phyloP scores from a whole-genome alignment of 1,140 invertebrate species.

The Rhynchophorus ferrugineus region DNA sequence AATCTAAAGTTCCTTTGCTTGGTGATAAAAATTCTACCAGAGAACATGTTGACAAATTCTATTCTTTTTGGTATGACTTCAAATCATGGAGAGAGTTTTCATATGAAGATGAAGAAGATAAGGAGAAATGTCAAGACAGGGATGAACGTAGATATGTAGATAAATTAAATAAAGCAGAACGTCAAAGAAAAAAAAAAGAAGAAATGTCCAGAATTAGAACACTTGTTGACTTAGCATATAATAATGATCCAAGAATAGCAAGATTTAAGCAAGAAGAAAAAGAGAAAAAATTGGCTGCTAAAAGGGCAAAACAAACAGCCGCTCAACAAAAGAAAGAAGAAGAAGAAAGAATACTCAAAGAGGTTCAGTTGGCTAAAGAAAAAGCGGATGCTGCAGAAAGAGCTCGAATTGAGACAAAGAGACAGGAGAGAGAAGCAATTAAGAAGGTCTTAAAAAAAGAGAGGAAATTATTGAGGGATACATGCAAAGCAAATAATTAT shows the following conservation, averaged over 20 bases:
- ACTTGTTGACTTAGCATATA: slow-evolving; percentile 90
- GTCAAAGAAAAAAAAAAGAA: slow-evolving; percentile 91
- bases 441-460: slow-evolving; percentile 82
- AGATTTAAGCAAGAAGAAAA: slow-evolving; percentile 93
- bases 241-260: slow-evolving; percentile 84
- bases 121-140: slow-evolving; percentile 91
- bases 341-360: slow-evolving; percentile 64
- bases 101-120: slow-evolving; percentile 98
- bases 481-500: slow-evolving; percentile 84
- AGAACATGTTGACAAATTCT: slow-evolving; percentile 76
- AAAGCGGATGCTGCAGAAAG: slow-evolving; percentile 74
- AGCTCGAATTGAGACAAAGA: slow-evolving; percentile 68
- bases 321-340: slow-evolving; percentile 74
- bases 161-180: slow-evolving; percentile 89
- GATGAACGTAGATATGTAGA: slow-evolving; percentile 96
- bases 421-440: slow-evolving; percentile 78
- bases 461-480: slow-evolving; percentile 74
- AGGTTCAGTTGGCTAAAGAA: slow-evolving; percentile 71
- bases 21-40: slow-evolving; percentile 65
- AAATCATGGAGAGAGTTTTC: slow-evolving; percentile 99
- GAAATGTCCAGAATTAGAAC: slow-evolving; percentile 85
- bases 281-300: slow-evolving; percentile 80
- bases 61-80: slow-evolving; percentile 94
- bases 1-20: slow-evolving; percentile 75
- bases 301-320: slow-evolving; percentile 85